Conservation (phyloP, 2,888 invertebrate genomes). For the Cheilosia soror region DNA sequence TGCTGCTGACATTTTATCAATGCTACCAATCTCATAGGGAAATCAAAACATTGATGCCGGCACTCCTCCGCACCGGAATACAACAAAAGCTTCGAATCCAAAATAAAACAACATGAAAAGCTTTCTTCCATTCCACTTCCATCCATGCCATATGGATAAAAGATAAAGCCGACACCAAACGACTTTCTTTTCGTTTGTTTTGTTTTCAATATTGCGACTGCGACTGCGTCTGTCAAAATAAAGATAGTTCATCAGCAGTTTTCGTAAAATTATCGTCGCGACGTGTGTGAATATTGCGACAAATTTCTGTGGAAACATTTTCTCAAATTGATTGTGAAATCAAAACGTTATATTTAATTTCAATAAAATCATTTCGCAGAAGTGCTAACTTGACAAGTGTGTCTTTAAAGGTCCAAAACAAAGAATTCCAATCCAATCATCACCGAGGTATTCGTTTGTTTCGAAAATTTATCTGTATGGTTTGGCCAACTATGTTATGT, state of each 20-base stretch:
- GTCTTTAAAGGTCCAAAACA: background rate
- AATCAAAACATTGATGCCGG: slow-evolving; percentile 3
- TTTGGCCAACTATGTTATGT: background rate
- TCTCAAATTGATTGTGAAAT: background rate
- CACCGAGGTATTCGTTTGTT: slow-evolving; percentile 15
- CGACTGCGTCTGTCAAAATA: slow-evolving; percentile 67
- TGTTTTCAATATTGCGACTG: slow-evolving; percentile 30
- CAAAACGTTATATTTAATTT: background rate
- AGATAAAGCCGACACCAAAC: slow-evolving; percentile 14
- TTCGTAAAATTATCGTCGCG: slow-evolving; percentile 39
- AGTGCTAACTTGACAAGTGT: slow-evolving; percentile 2
- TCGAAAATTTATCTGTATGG: slow-evolving; percentile 2
- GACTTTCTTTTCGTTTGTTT: slow-evolving; percentile 28
- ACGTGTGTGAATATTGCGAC: slow-evolving; percentile 32
- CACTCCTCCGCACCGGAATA: background rate
- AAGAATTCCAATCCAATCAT: background rate
- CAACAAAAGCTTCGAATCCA: slow-evolving; percentile 24
- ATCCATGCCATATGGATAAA: too few species aligned
- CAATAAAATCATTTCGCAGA: background rate
- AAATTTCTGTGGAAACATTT: slow-evolving; percentile 19
- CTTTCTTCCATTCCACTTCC: background rate
- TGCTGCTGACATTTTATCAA: background rate
- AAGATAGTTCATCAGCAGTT: slow-evolving; percentile 41
- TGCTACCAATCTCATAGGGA: slow-evolving; percentile 23
- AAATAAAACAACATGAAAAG: slow-evolving; percentile 5